Evolutionary conservation across 1,140 invertebrate species (phyloP).

Genomic region (Cotesia vestalis): DNA sequence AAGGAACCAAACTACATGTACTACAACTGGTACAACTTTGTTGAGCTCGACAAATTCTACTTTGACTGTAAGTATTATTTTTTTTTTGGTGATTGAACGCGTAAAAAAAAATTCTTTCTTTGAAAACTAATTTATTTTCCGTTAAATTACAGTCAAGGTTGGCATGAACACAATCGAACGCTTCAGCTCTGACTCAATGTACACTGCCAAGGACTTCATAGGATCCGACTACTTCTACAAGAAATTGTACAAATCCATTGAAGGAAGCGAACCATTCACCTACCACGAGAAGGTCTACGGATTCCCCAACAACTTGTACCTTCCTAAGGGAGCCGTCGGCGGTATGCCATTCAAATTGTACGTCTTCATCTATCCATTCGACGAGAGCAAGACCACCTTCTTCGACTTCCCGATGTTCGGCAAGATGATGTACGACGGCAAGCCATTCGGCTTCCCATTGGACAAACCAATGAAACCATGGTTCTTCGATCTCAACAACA

Average conservation of each 20-base stretch:
- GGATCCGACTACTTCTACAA: constrained; percentile 68
- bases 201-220: constrained; percentile 62
- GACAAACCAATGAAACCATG: constrained; percentile 65
- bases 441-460: constrained; percentile 74
- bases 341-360: constrained; percentile 64
- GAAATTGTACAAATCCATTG: constrained; percentile 55
- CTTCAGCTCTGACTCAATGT: constrained; percentile 57
- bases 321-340: constrained; percentile 61
- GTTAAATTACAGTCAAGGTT: constrained; percentile 55
- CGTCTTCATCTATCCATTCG: constrained; percentile 59
- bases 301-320: constrained; percentile 59
- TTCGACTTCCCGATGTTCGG: constrained; percentile 53
- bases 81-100: neutral
- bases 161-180: constrained; percentile 63
- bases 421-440: constrained; percentile 62
- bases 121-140: neutral
- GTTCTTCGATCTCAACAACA: constrained; percentile 59
- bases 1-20: constrained; percentile 53
- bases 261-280: constrained; percentile 56
- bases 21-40: constrained; percentile 57
- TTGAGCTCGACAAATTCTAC: constrained; percentile 64
- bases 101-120: neutral
- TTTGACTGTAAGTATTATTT: constrained; percentile 53
- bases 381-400: constrained; percentile 46
- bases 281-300: constrained; percentile 57